Base-by-base conservation (phyloP, 2,797 vertebrate species). In the Capromys pilorides region DNA sequence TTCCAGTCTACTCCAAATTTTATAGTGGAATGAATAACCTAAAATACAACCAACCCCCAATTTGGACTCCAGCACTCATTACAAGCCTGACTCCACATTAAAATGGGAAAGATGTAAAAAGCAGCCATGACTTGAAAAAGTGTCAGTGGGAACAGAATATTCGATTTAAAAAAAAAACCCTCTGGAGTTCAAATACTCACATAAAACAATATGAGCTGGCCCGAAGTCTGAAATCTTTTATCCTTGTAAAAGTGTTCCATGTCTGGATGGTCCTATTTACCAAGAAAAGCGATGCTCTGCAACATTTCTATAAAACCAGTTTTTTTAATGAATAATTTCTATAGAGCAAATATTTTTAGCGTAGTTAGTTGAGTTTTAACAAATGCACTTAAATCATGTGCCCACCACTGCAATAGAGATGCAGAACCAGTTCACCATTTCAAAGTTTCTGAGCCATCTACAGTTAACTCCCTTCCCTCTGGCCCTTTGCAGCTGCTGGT, bases 1-100 rank as follows among this genome's bases (percentile, higher is more conserved):
- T 19, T 69, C n/a, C 7, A 78, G 1, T 94, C 49, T 81, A 84
- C 54, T 91, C 31, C 67, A 86, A 79, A 94, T 92, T 33, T 51
- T 36, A 71, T 71, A 87, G 57, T 86, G 93, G 64, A 83, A 86
- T 88, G 64, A 89, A 90, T 6, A 88, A 88, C 41, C 83, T 94
- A 67, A 92, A 86, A 78, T 71, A 77, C 33, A 85, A 14, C n/a
- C n/a, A 80, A 45, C 51, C 24, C 24, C 81, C 26, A 11, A 1
- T 88, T 49, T 96, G 90, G 31, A 90, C 31, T 77, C 83, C 92
- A 80, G 64, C 88, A 21, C 54, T 94, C 6, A 22, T 54, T 69
- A 79, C 24, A 62, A 85, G 80, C 36, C 64, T 83, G 39, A 49
- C 64, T 89, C 61, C 61, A 78, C 57, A 6, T 94, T 62, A 80